phyloP scores from a whole-genome alignment of 2,888 invertebrate genomes.

The Cryptocephalus primarius region DNA sequence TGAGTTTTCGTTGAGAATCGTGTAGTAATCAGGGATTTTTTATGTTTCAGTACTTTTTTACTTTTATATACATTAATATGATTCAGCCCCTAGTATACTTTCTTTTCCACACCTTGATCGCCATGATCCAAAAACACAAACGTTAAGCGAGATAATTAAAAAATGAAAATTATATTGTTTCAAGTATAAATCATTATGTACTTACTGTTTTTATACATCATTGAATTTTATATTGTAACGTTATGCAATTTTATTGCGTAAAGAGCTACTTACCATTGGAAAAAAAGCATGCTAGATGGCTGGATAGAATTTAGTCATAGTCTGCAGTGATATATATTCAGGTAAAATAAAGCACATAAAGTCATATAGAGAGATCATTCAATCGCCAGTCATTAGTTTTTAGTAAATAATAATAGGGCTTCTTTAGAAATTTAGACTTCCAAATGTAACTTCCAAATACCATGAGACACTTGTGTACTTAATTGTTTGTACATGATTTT shows the following conservation, averaged over 20 bases:
- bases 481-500: constrained; percentile 6
- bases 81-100: too few relatives aligned
- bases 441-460: constrained; percentile 19
- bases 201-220: too few relatives aligned
- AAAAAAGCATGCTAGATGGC: background rate
- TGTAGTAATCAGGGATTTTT: constrained; percentile 1
- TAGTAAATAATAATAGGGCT: constrained; percentile 17
- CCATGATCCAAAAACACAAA: too few relatives aligned
- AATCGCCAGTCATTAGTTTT: constrained; percentile 21
- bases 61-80: background rate
- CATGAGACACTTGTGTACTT: constrained; percentile 7
- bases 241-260: too few relatives aligned
- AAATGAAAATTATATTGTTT: too few relatives aligned
- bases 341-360: constrained; percentile 12
- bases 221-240: too few relatives aligned
- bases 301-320: constrained; percentile 10
- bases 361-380: constrained; percentile 5
- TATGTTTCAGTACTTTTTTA: background rate
- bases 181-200: too few relatives aligned
- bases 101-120: too few relatives aligned
- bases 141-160: too few relatives aligned
- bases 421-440: constrained; percentile 24
- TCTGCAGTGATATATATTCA: constrained; percentile 22
- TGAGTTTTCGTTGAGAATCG: constrained; percentile 12
- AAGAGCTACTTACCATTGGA: too few relatives aligned